Evolutionary conservation across 64 coral and sea anemone species (phyloP).

Genomic region (Platygyra sinensis): DNA sequence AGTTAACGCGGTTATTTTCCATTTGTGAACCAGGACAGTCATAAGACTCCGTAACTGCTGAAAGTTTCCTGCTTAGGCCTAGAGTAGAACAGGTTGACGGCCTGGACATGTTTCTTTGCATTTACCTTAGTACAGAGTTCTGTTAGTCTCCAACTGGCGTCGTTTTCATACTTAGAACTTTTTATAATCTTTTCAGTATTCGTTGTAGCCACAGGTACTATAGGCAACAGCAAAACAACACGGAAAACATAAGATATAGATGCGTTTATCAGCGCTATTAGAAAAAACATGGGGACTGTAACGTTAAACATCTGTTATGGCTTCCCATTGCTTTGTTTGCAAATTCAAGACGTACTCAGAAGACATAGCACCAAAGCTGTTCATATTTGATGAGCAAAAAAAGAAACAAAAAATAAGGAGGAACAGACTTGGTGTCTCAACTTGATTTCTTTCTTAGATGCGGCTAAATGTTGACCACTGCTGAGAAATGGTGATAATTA

Average conservation of each 20-base stretch:
- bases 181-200: no score
- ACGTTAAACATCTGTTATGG: not conserved
- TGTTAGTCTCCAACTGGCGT: not conserved
- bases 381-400: conserved; percentile 9
- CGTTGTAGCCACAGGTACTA: no score
- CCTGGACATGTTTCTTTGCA: not conserved
- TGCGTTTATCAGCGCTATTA: not conserved
- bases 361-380: not conserved
- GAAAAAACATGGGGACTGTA: not conserved
- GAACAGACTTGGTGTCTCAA: not conserved
- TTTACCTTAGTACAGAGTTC: not conserved
- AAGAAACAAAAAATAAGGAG: not conserved
- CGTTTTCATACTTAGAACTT: not conserved
- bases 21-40: not conserved
- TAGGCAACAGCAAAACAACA: no score
- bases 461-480: not conserved
- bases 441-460: not conserved
- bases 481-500: not conserved
- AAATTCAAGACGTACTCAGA: not conserved
- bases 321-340: not conserved
- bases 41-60: not conserved
- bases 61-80: not conserved
- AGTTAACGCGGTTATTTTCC: not conserved
- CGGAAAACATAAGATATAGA: not conserved
- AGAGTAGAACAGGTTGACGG: not conserved